Percentiles rank a stretch among this genome's conserved stretches.
These are phyloP conservation scores for Zapornia atra DNA, from an alignment of 2,113 vertebrate species.

Conservation along the genomic window DNA sequence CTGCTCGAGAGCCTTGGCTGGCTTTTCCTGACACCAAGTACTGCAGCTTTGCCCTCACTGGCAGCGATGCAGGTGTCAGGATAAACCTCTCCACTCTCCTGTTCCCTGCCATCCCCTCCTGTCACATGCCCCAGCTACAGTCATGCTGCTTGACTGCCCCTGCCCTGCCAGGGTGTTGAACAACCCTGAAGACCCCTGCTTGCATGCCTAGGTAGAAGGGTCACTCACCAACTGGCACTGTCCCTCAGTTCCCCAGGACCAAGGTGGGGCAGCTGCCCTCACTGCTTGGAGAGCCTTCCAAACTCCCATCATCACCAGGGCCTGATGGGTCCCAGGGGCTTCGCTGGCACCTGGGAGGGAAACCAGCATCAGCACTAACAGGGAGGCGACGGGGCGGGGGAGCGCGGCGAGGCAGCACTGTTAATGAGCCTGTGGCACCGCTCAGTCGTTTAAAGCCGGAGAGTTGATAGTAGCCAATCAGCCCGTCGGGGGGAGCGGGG, in stretches of 20 bases:
- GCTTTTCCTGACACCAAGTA: not conserved
- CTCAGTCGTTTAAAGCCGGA: not conserved
- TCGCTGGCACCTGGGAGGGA: accelerated
- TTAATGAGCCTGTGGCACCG: not conserved
- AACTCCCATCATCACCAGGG: accelerated
- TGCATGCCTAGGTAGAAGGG: accelerated
- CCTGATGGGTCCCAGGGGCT: accelerated
- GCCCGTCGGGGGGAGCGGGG: not conserved
- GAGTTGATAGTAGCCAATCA: slow-evolving; percentile 8
- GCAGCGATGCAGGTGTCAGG: not conserved
- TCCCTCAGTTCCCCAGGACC: accelerated
- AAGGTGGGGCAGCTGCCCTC: accelerated
- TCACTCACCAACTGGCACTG: accelerated
- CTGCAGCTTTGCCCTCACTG: not conserved
- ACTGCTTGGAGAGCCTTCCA: accelerated
- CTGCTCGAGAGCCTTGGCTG: not conserved
- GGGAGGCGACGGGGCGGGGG: not conserved
- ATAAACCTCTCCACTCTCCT: not conserved
- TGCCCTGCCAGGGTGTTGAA: not conserved
- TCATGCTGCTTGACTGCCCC: accelerated
- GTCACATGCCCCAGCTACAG: not conserved
- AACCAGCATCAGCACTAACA: accelerated
- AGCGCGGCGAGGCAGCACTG: not conserved
- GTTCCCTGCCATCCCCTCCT: not conserved
- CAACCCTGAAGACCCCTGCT: not conserved